A percentile compares a stretch with the other conserved stretches of the same genome.
phyloP scores from a whole-genome alignment of 2,113 vertebrate species.

The Protobothrops mucrosquamatus region DNA sequence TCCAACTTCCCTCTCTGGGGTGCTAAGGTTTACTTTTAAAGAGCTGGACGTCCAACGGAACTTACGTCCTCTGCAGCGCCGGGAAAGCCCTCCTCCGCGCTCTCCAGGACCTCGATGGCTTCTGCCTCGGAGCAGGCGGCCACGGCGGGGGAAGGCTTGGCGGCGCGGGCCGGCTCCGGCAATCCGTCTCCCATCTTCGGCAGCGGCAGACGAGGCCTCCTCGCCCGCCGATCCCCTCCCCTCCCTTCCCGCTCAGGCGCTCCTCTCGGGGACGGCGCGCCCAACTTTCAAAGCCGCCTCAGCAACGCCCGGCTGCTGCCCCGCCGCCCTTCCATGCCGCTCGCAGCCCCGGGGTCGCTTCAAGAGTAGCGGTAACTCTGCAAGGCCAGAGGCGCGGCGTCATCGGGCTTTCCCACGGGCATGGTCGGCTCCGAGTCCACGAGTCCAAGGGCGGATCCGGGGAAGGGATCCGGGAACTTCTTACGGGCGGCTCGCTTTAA shows the following conservation, averaged over 20 bases:
- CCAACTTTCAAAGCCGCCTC: constrained; percentile 56
- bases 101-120: constrained; percentile 85
- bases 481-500: neutral
- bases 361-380: neutral
- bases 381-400: neutral
- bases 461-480: neutral
- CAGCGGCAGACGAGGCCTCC: constrained; percentile 34
- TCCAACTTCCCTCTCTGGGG: neutral
- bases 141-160: constrained; percentile 80
- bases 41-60: constrained; percentile 48
- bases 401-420: constrained; percentile 18
- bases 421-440: constrained; percentile 30
- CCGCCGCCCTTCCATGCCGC: constrained; percentile 46
- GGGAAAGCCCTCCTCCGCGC: constrained; percentile 74
- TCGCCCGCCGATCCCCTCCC: neutral
- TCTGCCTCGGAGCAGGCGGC: constrained; percentile 82
- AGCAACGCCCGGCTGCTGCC: neutral
- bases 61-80: constrained; percentile 81
- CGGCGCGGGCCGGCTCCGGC: constrained; percentile 55
- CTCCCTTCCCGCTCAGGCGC: constrained; percentile 5
- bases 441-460: neutral
- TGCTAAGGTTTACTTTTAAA: constrained; percentile 40
- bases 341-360: constrained; percentile 35
- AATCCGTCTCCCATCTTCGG: constrained; percentile 72
- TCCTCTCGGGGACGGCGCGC: constrained; percentile 25